Conservation (phyloP, 2,797 vertebrate species). For the Bradypus variegatus region DNA sequence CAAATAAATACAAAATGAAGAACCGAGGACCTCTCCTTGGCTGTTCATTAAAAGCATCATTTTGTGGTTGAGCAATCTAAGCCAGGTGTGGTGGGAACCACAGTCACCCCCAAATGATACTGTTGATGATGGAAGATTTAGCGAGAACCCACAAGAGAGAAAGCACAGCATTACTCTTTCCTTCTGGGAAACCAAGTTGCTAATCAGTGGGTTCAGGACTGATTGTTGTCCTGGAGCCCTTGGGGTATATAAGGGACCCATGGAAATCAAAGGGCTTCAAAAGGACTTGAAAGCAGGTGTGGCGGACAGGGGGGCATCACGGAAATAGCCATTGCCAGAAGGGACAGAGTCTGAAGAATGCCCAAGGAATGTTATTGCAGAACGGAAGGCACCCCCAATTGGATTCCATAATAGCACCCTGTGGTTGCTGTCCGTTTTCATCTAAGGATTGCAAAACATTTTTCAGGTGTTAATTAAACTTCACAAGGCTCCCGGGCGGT, state of each 20-base stretch:
- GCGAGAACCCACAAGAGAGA: neutral
- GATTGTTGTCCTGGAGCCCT: neutral
- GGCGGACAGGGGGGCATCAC: neutral
- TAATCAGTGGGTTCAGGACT: conserved; percentile 39
- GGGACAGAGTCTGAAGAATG: neutral
- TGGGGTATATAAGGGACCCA: neutral
- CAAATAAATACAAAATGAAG: neutral
- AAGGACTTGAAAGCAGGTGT: neutral
- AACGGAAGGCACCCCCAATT: neutral
- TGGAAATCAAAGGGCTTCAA: neutral
- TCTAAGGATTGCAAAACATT: neutral
- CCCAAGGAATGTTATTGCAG: neutral
- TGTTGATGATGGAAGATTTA: neutral
- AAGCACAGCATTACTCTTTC: neutral
- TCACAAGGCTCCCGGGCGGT: neutral
- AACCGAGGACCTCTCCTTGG: neutral
- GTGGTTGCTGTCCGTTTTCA: neutral
- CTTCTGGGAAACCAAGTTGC: conserved; percentile 30
- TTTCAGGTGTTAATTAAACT: neutral
- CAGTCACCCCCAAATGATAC: rapidly evolving
- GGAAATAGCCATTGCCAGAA: rapidly evolving
- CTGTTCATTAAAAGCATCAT: rapidly evolving
- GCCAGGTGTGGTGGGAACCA: neutral
- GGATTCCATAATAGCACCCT: neutral
- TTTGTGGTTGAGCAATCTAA: too few relatives aligned